These are phyloP conservation scores for Spodoptera frugiperda DNA, from an alignment of 1,140 invertebrate species.

Conservation along the genomic window DNA sequence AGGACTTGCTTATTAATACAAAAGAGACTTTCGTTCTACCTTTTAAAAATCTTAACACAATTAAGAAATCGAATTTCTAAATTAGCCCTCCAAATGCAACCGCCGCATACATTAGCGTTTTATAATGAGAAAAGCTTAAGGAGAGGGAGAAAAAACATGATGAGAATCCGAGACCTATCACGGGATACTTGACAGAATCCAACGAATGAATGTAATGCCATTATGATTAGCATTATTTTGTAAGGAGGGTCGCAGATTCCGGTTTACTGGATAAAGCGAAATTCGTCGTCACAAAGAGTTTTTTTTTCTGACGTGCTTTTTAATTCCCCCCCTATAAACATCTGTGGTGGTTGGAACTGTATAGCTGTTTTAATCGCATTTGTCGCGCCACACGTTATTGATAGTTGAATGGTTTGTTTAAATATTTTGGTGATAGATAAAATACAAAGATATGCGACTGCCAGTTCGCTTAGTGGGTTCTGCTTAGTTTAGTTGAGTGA, in stretches of 20 bases:
- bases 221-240: slow-evolving; percentile 84
- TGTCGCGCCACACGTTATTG: slow-evolving; percentile 80
- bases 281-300: slow-evolving; percentile 76
- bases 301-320: slow-evolving; percentile 69
- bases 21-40: not conserved
- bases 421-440: slow-evolving; percentile 65
- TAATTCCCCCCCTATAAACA: slow-evolving; percentile 74
- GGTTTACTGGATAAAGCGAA: slow-evolving; percentile 82
- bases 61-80: slow-evolving; percentile 59
- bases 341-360: slow-evolving; percentile 71
- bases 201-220: slow-evolving; percentile 82
- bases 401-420: slow-evolving; percentile 82
- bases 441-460: slow-evolving; percentile 17
- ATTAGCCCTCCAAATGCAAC: slow-evolving; percentile 62
- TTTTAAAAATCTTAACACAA: slow-evolving; percentile 52
- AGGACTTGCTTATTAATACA: not conserved
- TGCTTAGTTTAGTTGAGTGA: not conserved
- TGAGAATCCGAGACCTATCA: slow-evolving; percentile 65
- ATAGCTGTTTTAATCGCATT: slow-evolving; percentile 79
- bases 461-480: too few relatives aligned
- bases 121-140: slow-evolving; percentile 69
- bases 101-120: slow-evolving; percentile 69
- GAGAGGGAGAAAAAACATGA: slow-evolving; percentile 68
- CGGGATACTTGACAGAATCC: slow-evolving; percentile 80
- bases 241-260: slow-evolving; percentile 76